Evolutionary conservation across 1,140 invertebrate species (phyloP).

Genomic region (Leptinotarsa undecemlineata): DNA sequence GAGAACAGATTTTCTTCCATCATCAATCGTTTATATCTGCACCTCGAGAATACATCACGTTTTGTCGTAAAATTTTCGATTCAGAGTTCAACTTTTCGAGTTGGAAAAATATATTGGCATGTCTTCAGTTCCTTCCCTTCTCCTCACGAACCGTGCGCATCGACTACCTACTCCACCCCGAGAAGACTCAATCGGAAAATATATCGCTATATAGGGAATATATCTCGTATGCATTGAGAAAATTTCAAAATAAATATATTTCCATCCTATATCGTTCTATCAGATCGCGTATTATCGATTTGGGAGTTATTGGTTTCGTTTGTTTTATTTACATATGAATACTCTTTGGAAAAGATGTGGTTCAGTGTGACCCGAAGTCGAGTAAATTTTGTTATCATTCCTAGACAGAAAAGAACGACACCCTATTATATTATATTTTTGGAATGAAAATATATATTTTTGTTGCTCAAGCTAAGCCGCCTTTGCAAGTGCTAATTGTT

Average conservation of each 20-base stretch:
- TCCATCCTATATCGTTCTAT: not conserved
- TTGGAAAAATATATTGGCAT: constrained; percentile 5
- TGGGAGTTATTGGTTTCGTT: not conserved
- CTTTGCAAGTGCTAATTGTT: too few relatives aligned
- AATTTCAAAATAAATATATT: not conserved
- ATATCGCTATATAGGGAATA: not conserved
- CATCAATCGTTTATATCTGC: too few relatives aligned
- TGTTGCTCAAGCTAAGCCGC: too few relatives aligned
- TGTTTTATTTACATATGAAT: not conserved
- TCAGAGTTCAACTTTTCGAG: not conserved
- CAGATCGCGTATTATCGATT: constrained; percentile 5
- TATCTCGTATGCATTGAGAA: not conserved
- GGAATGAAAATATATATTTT: too few relatives aligned
- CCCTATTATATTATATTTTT: too few relatives aligned
- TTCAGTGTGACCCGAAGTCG: too few relatives aligned
- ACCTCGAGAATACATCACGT: not conserved
- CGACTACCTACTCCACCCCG: not conserved
- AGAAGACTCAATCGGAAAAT: not conserved
- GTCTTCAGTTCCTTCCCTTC: not conserved
- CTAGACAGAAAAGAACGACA: too few relatives aligned
- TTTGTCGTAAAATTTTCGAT: not conserved
- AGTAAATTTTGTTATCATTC: too few relatives aligned
- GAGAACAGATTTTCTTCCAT: too few relatives aligned
- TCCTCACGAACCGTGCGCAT: not conserved
- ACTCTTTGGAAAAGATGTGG: not conserved